These are phyloP conservation scores for Tringa solitaria DNA, from an alignment of 2,113 vertebrate species.

Conservation along the genomic window DNA sequence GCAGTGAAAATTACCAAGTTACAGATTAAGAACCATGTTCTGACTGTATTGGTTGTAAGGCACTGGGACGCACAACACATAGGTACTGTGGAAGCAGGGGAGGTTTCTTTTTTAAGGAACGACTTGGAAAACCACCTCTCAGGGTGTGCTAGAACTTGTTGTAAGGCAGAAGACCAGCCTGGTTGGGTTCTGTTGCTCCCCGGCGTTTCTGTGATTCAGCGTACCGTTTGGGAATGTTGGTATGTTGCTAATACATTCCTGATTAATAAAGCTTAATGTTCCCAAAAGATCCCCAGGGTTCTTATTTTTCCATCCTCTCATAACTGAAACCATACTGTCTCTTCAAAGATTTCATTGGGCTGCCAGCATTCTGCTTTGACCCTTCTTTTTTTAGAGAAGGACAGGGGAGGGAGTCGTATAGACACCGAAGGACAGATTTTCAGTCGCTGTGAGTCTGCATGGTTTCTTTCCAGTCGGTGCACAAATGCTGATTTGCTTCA, in stretches of 20 bases:
- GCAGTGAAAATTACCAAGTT: constrained; percentile 4
- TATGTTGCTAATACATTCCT: constrained; percentile 18
- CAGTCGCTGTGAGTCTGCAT: neutral
- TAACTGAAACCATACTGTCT: constrained; percentile 27
- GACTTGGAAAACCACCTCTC: neutral
- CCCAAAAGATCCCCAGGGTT: neutral
- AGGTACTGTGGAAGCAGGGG: neutral
- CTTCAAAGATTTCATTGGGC: neutral
- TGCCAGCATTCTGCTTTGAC: constrained; percentile 23
- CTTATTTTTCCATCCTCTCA: constrained; percentile 30
- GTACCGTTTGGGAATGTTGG: constrained; percentile 3
- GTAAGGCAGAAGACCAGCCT: neutral
- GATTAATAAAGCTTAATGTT: constrained; percentile 43
- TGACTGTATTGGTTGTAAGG: neutral
- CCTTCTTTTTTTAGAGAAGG: neutral
- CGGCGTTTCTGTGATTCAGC: neutral
- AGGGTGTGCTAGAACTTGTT: neutral
- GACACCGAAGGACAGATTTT: neutral
- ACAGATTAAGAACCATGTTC: neutral
- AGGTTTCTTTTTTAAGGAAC: neutral
- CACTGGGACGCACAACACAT: neutral
- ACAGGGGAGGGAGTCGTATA: neutral
- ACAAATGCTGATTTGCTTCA: neutral
- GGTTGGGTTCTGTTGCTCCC: neutral
- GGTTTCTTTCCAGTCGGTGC: neutral